These are phyloP conservation scores for Atethmia centrago DNA, from an alignment of 2,888 invertebrate species.

Conservation along the genomic window DNA sequence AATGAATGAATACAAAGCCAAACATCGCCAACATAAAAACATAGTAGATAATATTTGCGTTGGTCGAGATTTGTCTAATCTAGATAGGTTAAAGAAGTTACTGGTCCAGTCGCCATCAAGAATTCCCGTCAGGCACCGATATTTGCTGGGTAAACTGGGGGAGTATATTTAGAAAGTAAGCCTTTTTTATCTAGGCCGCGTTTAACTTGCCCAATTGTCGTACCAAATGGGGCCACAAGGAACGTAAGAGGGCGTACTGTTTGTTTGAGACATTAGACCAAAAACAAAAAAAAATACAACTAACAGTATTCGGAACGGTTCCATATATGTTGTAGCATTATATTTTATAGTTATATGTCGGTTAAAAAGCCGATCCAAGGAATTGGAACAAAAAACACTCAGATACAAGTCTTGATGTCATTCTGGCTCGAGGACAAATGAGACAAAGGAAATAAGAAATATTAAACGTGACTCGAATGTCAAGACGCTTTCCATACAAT, in stretches of 20 bases:
- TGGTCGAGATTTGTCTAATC: conserved; percentile 55
- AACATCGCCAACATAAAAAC: conserved; percentile 23
- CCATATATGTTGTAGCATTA: conserved; percentile 30
- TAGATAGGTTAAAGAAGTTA: conserved; percentile 58
- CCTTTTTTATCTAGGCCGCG: conserved; percentile 63
- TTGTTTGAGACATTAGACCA: conserved; percentile 46
- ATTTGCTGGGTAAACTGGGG: conserved; percentile 57
- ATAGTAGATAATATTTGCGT: conserved; percentile 25
- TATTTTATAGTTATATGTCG: conserved; percentile 66
- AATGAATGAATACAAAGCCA: conserved; percentile 36
- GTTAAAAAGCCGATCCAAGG: conserved; percentile 70
- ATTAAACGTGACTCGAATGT: conserved; percentile 89
- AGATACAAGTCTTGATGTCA: conserved; percentile 82
- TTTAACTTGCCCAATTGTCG: conserved; percentile 60
- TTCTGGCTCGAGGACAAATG: conserved; percentile 87
- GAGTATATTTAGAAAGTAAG: conserved; percentile 61
- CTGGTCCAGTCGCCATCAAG: conserved; percentile 56
- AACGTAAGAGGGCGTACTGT: conserved; percentile 46
- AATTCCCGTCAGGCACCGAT: conserved; percentile 63
- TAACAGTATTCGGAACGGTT: conserved; percentile 50
- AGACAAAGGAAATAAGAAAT: conserved; percentile 90
- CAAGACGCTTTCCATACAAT: conserved; percentile 83
- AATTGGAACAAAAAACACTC: conserved; percentile 80
- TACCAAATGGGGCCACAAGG: conserved; percentile 57
- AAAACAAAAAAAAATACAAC: conserved; percentile 36